A percentile compares a stretch with the other conserved stretches of the same genome.
Evolutionary conservation across 30 jellyfish, hydroid and myxozoan species (phyloP).

Genomic region (Aurelia sp.): DNA sequence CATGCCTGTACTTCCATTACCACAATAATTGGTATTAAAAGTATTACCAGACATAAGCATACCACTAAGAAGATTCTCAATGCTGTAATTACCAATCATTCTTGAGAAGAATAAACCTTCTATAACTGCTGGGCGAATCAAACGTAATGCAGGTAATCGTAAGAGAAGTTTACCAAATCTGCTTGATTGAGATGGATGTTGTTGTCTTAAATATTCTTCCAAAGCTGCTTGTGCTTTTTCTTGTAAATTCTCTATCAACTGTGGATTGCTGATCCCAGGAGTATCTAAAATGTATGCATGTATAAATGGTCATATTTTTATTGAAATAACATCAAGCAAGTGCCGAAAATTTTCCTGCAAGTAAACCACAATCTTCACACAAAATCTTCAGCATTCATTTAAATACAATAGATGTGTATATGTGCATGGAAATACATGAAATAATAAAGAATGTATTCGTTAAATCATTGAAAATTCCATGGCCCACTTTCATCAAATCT

Average conservation of each 20-base stretch:
- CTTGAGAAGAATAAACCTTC: slow-evolving; percentile 90
- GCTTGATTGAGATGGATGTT: slow-evolving; percentile 80
- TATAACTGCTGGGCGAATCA: slow-evolving; percentile 86
- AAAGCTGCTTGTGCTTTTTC: slow-evolving; percentile 98
- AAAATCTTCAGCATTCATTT: too few species aligned
- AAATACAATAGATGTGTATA: too few species aligned
- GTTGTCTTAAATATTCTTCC: slow-evolving; percentile 95
- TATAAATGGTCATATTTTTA: background rate
- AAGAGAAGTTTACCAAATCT: slow-evolving; percentile 94
- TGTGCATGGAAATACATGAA: too few species aligned
- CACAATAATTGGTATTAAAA: slow-evolving; percentile 64
- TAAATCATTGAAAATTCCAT: too few species aligned
- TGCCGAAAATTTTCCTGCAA: too few species aligned
- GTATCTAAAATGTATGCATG: slow-evolving; percentile 68
- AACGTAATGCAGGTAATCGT: slow-evolving; percentile 93
- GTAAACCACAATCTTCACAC: too few species aligned
- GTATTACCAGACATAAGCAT: slow-evolving; percentile 84
- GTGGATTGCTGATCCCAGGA: slow-evolving; percentile 94
- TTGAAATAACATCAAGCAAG: too few species aligned
- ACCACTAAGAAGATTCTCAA: slow-evolving; percentile 87
- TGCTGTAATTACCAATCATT: slow-evolving; percentile 90
- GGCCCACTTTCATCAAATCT: too few species aligned
- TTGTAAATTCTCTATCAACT: slow-evolving; percentile 91
- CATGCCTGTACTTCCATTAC: slow-evolving; percentile 70
- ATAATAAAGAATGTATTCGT: too few species aligned